Evolutionary conservation across 2,888 invertebrate genomes (phyloP).

Genomic region (Bimastos eiseni): DNA sequence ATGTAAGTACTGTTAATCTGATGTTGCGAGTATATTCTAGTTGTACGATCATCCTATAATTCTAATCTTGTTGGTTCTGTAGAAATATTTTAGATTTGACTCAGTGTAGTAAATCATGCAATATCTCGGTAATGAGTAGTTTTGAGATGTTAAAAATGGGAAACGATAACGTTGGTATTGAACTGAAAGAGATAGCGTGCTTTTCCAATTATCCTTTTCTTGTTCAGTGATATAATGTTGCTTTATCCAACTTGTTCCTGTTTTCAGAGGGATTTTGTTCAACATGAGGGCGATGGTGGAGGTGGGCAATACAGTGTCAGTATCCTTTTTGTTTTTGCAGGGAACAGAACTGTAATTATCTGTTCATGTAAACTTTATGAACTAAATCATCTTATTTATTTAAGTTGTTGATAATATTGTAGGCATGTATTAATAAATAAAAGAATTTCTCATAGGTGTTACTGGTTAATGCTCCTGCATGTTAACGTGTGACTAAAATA

Average conservation of each 20-base stretch:
- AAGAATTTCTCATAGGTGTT: too few relatives aligned
- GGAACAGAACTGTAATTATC: neutral
- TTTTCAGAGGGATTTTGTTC: slow-evolving; percentile 14
- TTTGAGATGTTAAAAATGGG: neutral
- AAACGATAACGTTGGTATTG: neutral
- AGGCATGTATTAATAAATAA: neutral
- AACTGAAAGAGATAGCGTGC: neutral
- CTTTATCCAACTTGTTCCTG: neutral
- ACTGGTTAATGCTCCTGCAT: too few relatives aligned
- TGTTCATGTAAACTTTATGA: neutral
- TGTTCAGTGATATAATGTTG: neutral
- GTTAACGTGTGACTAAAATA: too few relatives aligned
- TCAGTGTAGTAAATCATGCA: neutral
- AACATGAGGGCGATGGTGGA: slow-evolving; percentile 13
- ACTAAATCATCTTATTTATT: neutral
- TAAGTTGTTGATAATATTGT: neutral
- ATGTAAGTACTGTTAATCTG: neutral
- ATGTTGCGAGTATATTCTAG: neutral
- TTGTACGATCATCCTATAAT: neutral
- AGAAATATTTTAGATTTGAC: neutral
- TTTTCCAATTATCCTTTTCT: neutral
- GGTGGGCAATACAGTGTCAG: slow-evolving; percentile 22
- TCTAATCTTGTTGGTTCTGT: neutral
- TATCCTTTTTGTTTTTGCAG: slow-evolving; percentile 23
- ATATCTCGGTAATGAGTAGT: neutral